Conservation (phyloP, 2,797 vertebrate species). For the Sebastes trivittatus region DNA sequence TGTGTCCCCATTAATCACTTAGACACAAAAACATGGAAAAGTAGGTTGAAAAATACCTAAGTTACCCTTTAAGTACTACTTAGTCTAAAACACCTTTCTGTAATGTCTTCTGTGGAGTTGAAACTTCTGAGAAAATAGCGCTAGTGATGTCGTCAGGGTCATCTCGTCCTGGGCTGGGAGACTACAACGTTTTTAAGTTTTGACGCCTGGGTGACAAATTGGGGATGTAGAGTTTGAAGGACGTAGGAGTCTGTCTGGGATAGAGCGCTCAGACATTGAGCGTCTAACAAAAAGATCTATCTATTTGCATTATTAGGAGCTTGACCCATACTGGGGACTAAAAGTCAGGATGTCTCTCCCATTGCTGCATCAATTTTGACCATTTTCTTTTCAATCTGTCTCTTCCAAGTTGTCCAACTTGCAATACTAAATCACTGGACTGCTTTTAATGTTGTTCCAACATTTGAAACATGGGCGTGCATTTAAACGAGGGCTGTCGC, state of each 20-base stretch:
- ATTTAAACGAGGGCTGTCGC: slow-evolving; percentile 5
- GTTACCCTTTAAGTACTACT: background rate
- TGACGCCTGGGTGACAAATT: rapidly evolving
- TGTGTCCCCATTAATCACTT: background rate
- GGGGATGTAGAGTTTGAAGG: background rate
- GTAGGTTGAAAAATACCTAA: background rate
- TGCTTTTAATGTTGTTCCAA: background rate
- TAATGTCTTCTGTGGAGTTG: background rate
- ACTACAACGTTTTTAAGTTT: background rate
- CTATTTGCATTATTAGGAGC: background rate
- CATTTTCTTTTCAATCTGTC: background rate
- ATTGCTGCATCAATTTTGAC: background rate
- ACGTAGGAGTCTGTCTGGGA: background rate
- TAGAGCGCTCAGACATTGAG: no score
- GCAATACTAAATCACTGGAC: slow-evolving; percentile 3
- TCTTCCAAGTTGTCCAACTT: background rate
- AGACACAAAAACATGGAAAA: background rate
- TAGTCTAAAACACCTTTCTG: background rate
- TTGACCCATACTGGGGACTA: background rate
- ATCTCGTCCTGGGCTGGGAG: background rate
- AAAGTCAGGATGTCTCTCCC: background rate
- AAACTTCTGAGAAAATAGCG: background rate
- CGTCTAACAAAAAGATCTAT: background rate
- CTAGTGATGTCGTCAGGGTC: background rate
- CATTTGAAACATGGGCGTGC: slow-evolving; percentile 18